Evolutionary conservation across 2,797 vertebrate species (phyloP), one percentile per base, ranked within the genome.

Genomic region (Eupleurogrammus muticus): DNA sequence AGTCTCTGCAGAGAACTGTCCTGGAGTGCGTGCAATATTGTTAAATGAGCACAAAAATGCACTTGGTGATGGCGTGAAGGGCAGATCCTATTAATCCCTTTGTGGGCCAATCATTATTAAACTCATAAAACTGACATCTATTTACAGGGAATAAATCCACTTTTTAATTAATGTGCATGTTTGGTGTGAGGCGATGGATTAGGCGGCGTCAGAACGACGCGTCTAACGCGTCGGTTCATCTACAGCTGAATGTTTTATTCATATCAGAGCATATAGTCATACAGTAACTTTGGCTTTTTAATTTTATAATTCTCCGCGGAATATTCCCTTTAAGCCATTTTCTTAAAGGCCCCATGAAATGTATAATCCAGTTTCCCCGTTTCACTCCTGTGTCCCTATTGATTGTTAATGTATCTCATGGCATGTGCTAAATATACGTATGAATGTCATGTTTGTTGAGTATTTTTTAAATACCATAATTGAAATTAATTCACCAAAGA

Each of bases 31-130:
- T 21, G 5, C 51, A 56, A 4, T 54, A 17, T 65, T 81, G 70
- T 73, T 73, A 58, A 82, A 70, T 50, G 53, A 73, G 66, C 72
- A 79, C 66, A 86, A 85, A n/a, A 78, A 83, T 66, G 35, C 68
- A 75, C 44, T 66, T 36, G 52, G 12, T 65, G 79, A 24, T 66
- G 28, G 34, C 34, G 58, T 24, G 55, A 65, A 55, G 38, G 46
- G 20, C 32, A 50, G 68, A 63, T 51, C 9, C 1, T 40, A 0
- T 56, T 64, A 85, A 61, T 40, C 40, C 9, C 55, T 61, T 75
- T 75, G 60, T 81, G 52, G 20, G 14, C 20, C 5, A 1, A 34
- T 80, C 51, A 75, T 67, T 49, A 65, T 51, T 35, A 32, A 23
- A 56, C 21, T 1, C n/a, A 17, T 63, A 67, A n/a, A 80, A 71